Evolutionary conservation across 2,797 vertebrate species (phyloP), one percentile per base, ranked within the genome.

Genomic region (Heliangelus exortis): DNA sequence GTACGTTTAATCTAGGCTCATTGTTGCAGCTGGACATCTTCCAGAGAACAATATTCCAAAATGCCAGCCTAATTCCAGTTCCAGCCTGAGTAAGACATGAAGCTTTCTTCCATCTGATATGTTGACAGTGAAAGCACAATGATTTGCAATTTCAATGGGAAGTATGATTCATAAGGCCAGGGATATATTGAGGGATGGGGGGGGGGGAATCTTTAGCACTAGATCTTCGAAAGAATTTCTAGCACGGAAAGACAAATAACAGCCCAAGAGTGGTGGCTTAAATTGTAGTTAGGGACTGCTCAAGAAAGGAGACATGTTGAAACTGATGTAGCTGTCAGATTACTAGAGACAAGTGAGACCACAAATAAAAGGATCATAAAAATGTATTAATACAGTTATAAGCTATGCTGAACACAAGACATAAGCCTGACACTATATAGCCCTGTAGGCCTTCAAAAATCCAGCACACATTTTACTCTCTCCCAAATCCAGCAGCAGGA

Each of bases 101-200:
- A 74, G 57, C 29, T 43, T 77, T 58, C 21, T 83, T 87, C 72
- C 57, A 51, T 48, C 23, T 77, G 7, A 86, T 34, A 67, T 3
- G 23, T 45, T 74, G 59, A 68, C 2, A 5, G 36, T 50, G 25
- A 83, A 74, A 92, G 65, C 65, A 61, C 10, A 45, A 82, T 43
- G 33, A 79, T 47, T 69, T 77, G 57, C 29, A 36, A 71, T 83
- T 76, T 33, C 63, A 74, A 77, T 2, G 1, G n/a, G 5, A 91
- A 91, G 8, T 5, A 21, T 0, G 0, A 90, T 36, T 51, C 43
- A 69, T 9, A 33, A 29, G 29, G 15, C 17, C 41, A 75, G 18
- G 29, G 18, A 36, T 57, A n/a, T 29, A 61, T 41, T 67, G 41
- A 74, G 19, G 15, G 17, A 41, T 62, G 8, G 66, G 22, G 15